Evolutionary conservation across 2,797 vertebrate species (phyloP).

Genomic region (Danio choprae): DNA sequence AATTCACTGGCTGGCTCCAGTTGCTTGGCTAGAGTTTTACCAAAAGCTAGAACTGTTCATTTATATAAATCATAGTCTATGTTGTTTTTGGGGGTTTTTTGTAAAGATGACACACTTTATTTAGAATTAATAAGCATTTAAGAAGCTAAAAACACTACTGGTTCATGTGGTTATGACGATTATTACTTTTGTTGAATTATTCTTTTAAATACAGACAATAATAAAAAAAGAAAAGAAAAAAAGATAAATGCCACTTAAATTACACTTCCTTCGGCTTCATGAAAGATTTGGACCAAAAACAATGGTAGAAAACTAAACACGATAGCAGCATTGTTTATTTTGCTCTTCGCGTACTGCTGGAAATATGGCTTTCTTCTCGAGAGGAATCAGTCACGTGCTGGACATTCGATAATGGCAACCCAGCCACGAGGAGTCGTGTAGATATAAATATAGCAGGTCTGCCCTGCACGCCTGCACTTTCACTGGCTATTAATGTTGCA

Average conservation of each 20-base stretch:
- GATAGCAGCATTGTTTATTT: constrained; percentile 23
- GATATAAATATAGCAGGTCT: constrained; percentile 81
- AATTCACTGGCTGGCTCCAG: no score
- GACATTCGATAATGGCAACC: constrained; percentile 71
- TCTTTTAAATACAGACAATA: no score
- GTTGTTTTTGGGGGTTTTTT: no score
- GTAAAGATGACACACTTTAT: no score
- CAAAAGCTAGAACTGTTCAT: no score
- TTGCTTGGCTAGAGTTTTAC: no score
- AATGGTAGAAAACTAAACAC: neutral
- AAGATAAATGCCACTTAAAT: neutral
- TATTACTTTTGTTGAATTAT: no score
- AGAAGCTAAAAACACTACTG: no score
- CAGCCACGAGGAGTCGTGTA: constrained; percentile 66
- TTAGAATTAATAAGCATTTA: no score
- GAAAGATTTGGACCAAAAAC: neutral
- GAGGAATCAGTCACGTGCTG: constrained; percentile 46
- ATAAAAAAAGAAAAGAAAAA: neutral
- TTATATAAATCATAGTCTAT: no score
- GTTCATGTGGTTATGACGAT: no score
- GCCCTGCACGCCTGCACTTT: constrained; percentile 67
- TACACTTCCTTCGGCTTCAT: neutral
- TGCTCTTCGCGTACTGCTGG: neutral
- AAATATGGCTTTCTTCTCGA: constrained; percentile 21
- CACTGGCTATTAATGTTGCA: constrained; percentile 70